Conservation (phyloP, 1,140 invertebrate genomes). For the Ceratosolen solmsi region DNA sequence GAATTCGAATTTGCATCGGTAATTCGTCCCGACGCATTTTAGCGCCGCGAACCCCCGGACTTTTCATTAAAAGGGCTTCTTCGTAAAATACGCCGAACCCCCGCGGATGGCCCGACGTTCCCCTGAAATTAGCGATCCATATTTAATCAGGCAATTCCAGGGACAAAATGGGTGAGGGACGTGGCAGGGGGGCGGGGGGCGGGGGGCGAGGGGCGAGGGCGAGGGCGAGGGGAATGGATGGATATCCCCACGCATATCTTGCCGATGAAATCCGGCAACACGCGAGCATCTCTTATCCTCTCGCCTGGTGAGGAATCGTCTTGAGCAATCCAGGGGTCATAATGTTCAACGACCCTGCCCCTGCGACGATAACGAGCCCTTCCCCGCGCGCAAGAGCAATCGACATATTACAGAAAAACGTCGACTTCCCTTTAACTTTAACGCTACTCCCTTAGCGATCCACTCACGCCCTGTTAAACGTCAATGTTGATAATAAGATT, state of each 20-base stretch:
- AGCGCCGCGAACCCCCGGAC: not conserved
- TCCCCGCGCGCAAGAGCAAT: not conserved
- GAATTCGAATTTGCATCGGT: not conserved
- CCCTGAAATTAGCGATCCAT: not conserved
- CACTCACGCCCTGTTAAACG: no score
- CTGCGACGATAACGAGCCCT: not conserved
- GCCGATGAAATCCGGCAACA: not conserved
- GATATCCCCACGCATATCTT: no score
- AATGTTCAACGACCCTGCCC: no score
- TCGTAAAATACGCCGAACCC: not conserved
- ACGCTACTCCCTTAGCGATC: no score
- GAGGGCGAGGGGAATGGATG: no score
- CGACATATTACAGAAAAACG: no score
- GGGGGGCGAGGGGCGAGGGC: no score
- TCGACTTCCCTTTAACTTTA: no score
- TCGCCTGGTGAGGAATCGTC: not conserved
- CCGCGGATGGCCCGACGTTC: not conserved
- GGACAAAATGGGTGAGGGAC: no score
- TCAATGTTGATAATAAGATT: no score
- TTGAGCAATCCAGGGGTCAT: not conserved
- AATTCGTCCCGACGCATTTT: not conserved
- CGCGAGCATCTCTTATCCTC: not conserved
- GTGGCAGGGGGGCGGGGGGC: not conserved
- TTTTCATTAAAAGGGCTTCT: not conserved
- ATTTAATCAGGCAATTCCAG: slow-evolving; percentile 8